Conservation (phyloP, 2,797 vertebrate genomes). For the Tragopan temminckii region DNA sequence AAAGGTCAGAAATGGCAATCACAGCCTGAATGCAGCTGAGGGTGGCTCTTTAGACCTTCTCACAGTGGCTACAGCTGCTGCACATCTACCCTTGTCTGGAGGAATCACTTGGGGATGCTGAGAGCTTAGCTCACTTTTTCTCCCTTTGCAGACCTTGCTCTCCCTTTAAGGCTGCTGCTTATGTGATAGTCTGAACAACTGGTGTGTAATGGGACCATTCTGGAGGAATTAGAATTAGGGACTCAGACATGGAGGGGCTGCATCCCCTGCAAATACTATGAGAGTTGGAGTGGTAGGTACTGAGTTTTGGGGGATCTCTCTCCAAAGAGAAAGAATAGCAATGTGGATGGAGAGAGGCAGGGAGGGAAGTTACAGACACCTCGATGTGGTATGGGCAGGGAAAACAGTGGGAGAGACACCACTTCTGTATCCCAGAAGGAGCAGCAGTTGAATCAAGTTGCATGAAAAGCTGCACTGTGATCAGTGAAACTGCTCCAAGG, state of each 20-base stretch:
- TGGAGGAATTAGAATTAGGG: neutral
- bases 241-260: neutral
- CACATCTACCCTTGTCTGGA: neutral
- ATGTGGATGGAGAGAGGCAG: neutral
- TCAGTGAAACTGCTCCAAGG: neutral
- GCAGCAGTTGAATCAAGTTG: neutral
- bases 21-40: neutral
- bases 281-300: neutral
- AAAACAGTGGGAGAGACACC: neutral
- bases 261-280: neutral
- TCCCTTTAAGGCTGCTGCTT: neutral
- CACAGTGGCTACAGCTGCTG: accelerated
- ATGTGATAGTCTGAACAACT: slow-evolving; percentile 23
- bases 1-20: neutral
- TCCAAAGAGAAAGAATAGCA: neutral
- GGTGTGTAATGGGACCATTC: neutral
- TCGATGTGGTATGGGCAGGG: accelerated
- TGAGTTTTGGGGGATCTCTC: neutral
- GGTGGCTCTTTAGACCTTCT: neutral
- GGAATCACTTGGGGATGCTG: neutral
- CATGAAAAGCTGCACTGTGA: accelerated
- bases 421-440: neutral
- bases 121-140: slow-evolving; percentile 24
- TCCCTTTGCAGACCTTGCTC: neutral
- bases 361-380: neutral